Percentiles rank a stretch among this genome's conserved stretches.
Conservation (phyloP, 2,113 vertebrate genomes). For the Amphilophus citrinellus region DNA sequence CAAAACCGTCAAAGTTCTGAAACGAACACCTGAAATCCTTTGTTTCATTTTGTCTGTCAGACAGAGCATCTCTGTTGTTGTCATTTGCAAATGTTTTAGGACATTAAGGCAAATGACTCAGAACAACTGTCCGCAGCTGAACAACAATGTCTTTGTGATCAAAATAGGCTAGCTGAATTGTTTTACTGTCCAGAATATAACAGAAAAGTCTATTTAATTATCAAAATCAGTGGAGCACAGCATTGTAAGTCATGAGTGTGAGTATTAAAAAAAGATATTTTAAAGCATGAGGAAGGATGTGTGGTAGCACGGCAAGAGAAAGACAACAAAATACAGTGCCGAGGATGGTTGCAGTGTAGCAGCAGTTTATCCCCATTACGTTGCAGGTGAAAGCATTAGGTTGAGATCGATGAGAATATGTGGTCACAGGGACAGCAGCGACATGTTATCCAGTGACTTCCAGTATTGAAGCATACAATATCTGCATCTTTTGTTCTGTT, state of each 20-base stretch:
- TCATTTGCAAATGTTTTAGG: neutral
- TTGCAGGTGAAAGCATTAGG: neutral
- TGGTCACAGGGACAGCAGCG: neutral
- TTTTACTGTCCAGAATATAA: constrained; percentile 6
- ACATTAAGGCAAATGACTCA: neutral
- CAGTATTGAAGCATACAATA: neutral
- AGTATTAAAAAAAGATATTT: neutral
- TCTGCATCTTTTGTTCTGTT: neutral
- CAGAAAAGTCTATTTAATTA: neutral
- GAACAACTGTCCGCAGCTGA: neutral
- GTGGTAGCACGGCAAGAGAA: neutral
- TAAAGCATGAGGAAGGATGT: neutral
- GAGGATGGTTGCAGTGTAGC: neutral
- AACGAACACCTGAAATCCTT: neutral
- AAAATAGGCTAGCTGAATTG: neutral
- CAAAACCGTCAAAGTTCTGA: neutral
- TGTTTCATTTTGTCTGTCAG: neutral
- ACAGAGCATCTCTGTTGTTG: neutral
- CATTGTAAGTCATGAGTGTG: neutral
- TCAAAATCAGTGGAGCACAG: neutral
- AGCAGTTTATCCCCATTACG: neutral
- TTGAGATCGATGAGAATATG: neutral
- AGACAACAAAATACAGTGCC: neutral
- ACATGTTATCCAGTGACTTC: neutral
- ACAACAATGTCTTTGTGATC: neutral